Conservation (phyloP, 37 sponge, comb jelly and placozoan species). For the Spongilla lacustris region DNA sequence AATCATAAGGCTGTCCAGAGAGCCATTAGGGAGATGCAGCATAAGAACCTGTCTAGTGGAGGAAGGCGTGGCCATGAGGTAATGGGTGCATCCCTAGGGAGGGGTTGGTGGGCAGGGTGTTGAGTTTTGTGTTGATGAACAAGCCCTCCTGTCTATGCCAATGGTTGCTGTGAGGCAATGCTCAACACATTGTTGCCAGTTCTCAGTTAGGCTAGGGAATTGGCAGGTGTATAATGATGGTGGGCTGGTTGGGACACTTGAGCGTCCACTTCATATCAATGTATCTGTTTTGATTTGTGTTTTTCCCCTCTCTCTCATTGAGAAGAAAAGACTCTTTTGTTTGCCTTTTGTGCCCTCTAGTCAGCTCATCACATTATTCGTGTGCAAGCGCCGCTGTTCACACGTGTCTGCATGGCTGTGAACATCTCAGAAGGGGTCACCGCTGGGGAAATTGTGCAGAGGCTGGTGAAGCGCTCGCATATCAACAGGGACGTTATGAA, state of each 20-base stretch:
- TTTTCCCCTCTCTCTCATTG: background rate
- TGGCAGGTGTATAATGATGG: background rate
- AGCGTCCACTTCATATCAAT: background rate
- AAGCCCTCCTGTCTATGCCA: background rate
- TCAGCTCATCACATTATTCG: constrained; percentile 56
- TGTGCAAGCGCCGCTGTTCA: constrained; percentile 75
- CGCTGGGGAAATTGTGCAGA: constrained; percentile 71
- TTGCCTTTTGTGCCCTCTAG: constrained; percentile 8
- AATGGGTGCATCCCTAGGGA: background rate
- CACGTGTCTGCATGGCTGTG: constrained; percentile 72
- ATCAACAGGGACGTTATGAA: constrained; percentile 56
- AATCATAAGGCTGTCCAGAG: constrained; percentile 29
- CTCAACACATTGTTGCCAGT: too few species aligned
- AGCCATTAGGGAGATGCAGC: constrained; percentile 47
- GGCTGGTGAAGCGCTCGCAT: constrained; percentile 59
- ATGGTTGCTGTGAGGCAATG: background rate
- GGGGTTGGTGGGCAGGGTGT: too few species aligned
- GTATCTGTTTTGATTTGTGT: background rate
- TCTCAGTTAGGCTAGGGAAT: background rate
- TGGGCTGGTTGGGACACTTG: background rate
- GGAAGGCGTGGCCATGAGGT: background rate
- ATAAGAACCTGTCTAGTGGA: background rate
- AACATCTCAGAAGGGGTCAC: constrained; percentile 54
- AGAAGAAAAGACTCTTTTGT: background rate
- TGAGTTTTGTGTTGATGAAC: background rate